A percentile compares a stretch with the other conserved stretches of the same genome.
Evolutionary conservation across 1,140 invertebrate genomes (phyloP).

Genomic region (Pemphigus obesinymphae): DNA sequence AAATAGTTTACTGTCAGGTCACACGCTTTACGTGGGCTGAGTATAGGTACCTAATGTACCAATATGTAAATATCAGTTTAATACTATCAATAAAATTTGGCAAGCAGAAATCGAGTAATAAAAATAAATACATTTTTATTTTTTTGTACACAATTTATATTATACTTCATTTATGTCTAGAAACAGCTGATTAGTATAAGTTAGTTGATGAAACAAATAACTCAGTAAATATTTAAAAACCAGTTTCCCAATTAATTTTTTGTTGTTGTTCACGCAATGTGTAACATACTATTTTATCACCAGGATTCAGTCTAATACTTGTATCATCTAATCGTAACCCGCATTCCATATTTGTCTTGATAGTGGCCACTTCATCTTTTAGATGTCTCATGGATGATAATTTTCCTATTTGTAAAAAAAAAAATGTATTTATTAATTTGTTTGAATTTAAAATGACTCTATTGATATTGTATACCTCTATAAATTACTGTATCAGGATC

Average conservation of each 20-base stretch:
- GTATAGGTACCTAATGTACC: too few relatives aligned
- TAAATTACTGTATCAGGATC: constrained; percentile 62
- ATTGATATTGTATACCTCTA: constrained; percentile 59
- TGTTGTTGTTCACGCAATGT: constrained; percentile 59
- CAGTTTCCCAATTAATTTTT: constrained; percentile 67
- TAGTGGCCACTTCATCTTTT: constrained; percentile 78
- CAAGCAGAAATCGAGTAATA: background rate
- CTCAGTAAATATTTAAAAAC: background rate
- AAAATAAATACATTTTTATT: constrained; percentile 1
- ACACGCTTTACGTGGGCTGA: too few relatives aligned
- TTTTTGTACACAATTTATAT: background rate
- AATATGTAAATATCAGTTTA: too few relatives aligned
- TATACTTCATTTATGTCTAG: background rate
- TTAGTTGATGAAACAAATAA: background rate
- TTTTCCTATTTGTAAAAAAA: constrained; percentile 56
- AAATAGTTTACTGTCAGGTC: too few relatives aligned
- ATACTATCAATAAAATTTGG: too few relatives aligned
- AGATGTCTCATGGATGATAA: constrained; percentile 78
- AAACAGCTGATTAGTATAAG: background rate
- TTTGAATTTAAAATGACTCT: background rate
- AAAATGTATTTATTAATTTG: background rate
- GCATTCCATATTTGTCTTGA: constrained; percentile 83
- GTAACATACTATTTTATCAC: constrained; percentile 78
- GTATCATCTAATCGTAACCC: constrained; percentile 71
- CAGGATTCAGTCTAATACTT: constrained; percentile 62